Percentiles rank a stretch among this genome's conserved stretches.
Evolutionary conservation across 2,113 vertebrate species (phyloP).

Genomic region (Paradoxurus hermaphroditus): DNA sequence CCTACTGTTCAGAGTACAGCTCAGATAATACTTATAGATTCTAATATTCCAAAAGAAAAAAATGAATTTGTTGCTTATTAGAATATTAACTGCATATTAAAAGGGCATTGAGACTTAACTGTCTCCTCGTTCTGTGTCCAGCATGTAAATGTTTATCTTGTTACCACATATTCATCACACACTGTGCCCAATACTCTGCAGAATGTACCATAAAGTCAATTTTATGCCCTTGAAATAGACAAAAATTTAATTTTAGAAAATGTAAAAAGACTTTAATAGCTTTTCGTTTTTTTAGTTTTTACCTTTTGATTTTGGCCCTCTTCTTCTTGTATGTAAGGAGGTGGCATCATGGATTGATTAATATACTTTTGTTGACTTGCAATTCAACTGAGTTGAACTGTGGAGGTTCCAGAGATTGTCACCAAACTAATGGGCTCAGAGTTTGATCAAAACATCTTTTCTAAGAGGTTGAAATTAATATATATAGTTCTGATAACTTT

Average conservation of each 20-base stretch:
- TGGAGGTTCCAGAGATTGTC: background rate
- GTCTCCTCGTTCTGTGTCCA: background rate
- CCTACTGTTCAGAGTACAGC: background rate
- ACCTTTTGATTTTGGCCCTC: background rate
- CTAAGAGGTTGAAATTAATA: background rate
- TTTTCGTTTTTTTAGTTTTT: background rate
- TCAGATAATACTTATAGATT: background rate
- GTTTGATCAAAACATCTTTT: background rate
- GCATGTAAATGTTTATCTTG: background rate
- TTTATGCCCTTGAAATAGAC: background rate
- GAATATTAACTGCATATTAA: background rate
- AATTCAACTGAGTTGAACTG: background rate
- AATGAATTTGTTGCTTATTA: background rate
- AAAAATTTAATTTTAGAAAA: constrained; percentile 15
- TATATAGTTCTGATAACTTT: background rate
- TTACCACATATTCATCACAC: background rate
- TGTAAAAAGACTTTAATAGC: background rate
- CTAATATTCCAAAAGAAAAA: background rate
- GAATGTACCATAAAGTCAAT: background rate
- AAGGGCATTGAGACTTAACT: background rate
- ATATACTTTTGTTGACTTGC: background rate
- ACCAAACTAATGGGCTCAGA: background rate
- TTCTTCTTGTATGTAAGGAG: background rate
- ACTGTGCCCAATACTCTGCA: background rate
- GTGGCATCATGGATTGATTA: background rate